Evolutionary conservation across 2,113 vertebrate species (phyloP), one percentile per base, ranked within the genome.

Genomic region (Hemichromis elongatus): DNA sequence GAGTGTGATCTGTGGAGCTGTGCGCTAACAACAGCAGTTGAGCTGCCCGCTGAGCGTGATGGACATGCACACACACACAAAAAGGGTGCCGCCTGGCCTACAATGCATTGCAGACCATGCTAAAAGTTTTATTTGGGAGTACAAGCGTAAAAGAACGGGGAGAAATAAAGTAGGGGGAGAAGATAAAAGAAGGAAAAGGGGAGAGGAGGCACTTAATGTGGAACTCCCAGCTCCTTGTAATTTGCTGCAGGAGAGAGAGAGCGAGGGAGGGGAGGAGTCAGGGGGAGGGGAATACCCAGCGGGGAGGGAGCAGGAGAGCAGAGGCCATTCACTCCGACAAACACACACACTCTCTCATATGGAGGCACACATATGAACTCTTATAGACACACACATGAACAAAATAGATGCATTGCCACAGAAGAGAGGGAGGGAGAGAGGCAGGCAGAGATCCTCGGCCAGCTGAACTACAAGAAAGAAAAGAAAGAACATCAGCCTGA

Each of bases 301-400:
- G 81, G 94, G 92, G 92, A 95, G 93, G 92, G 90, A 89, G 82
- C 90, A 90, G 84, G 18, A 61, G 93, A 93, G 92, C 92, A 94
- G 88, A 95, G 94, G 93, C 94, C 94, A 95, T 92, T 95, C 94
- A 94, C 84, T 91, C 88, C 82, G 85, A 92, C 85, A 92, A 90
- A 92, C 89, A 63, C 59, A 63, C 59, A 63, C 18, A 35, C 59
- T 81, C 87, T 88, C 78, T 9, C 79, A 28, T 79, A 86, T 79
- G 50, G 82, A 91, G 77, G 90, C 82, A 89, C 86, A 92, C 91
- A 88, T 63, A 85, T 80, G 87, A 86, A 90, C 92, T 88, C 86
- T 92, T 89, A 61, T 59, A 88, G 86, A 88, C 87, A 56, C 87
- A 90, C 84, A 88, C 88, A 90, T 81, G 91, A 78, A 90, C 75